phyloP scores from a whole-genome alignment of 2,797 vertebrate species.

The Acipenser oxyrinchus region DNA sequence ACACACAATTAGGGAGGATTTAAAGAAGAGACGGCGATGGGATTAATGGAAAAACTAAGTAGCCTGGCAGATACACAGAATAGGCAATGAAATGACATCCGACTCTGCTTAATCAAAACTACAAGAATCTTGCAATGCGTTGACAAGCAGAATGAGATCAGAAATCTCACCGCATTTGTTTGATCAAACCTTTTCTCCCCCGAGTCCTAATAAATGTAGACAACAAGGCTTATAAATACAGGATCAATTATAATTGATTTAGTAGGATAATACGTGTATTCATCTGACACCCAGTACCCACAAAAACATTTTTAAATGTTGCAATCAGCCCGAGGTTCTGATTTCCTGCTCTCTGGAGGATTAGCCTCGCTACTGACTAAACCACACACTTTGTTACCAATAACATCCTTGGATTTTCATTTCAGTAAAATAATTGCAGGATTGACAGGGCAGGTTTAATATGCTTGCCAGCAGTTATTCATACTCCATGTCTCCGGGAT shows the following conservation, averaged over 20 bases:
- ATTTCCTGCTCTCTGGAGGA: conserved; percentile 17
- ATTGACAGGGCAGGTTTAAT: conserved; percentile 19
- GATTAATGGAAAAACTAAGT: too few species aligned
- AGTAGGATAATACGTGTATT: conserved; percentile 66
- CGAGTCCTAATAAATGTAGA: conserved; percentile 63
- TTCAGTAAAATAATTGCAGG: conserved; percentile 41
- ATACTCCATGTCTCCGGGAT: conserved; percentile 37
- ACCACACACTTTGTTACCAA: conserved; percentile 34
- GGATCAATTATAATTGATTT: conserved; percentile 72
- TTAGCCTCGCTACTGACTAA: conserved; percentile 20
- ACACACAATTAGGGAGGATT: too few species aligned
- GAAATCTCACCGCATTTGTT: conserved; percentile 38
- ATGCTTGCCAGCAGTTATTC: conserved; percentile 20
- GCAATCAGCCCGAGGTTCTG: conserved; percentile 32
- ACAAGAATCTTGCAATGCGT: conserved; percentile 39
- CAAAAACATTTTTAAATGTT: conserved; percentile 23
- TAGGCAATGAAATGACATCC: conserved; percentile 40
- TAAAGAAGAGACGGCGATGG: too few species aligned
- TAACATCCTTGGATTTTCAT: conserved; percentile 35
- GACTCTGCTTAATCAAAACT: conserved; percentile 48
- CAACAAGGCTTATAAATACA: conserved; percentile 63
- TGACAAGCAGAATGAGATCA: conserved; percentile 45
- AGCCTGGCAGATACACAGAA: conserved; percentile 36
- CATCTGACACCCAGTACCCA: conserved; percentile 63
- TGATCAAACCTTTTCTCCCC: conserved; percentile 57